phyloP scores from a whole-genome alignment of 2,888 invertebrate species.

The Phania funesta region DNA sequence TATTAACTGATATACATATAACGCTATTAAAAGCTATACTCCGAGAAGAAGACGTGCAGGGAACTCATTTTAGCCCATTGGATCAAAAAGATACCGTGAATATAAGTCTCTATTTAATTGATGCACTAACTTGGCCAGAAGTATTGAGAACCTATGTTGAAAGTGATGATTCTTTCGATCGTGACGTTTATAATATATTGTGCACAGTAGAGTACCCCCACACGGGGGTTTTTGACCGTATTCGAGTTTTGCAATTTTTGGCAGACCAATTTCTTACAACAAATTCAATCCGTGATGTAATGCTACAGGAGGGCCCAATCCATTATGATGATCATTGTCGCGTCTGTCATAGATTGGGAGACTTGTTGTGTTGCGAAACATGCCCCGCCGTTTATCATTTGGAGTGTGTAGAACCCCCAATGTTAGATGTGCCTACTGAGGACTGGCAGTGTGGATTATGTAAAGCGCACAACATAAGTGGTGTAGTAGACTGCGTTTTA shows the following conservation, averaged over 20 bases:
- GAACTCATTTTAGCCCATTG: constrained; percentile 96
- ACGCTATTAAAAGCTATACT: constrained; percentile 94
- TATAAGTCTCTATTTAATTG: constrained; percentile 94
- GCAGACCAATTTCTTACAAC: constrained; percentile 97
- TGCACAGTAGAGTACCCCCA: constrained; percentile 93
- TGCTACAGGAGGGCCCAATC: constrained; percentile 96
- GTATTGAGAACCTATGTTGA: constrained; percentile 93
- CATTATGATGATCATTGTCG: constrained; percentile 96
- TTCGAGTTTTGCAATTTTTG: constrained; percentile 92
- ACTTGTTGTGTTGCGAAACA: constrained; percentile 97
- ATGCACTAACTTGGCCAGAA: constrained; percentile 98
- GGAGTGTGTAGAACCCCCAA: constrained; percentile 96
- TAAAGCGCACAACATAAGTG: constrained; percentile 93
- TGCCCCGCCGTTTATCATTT: constrained; percentile 99
- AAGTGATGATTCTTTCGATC: constrained; percentile 91
- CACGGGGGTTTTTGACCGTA: constrained; percentile 87
- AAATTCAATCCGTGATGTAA: constrained; percentile 94
- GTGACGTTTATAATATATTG: constrained; percentile 86
- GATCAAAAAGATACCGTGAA: constrained; percentile 99
- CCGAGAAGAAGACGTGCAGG: constrained; percentile 96
- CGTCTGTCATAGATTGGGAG: constrained; percentile 95
- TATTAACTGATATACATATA: constrained; percentile 96
- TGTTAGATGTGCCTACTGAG: constrained; percentile 96
- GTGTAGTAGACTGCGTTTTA: constrained; percentile 95
- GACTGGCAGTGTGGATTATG: constrained; percentile 99